Evolutionary conservation across 2,888 invertebrate species (phyloP).

Genomic region (Tipula helvola): DNA sequence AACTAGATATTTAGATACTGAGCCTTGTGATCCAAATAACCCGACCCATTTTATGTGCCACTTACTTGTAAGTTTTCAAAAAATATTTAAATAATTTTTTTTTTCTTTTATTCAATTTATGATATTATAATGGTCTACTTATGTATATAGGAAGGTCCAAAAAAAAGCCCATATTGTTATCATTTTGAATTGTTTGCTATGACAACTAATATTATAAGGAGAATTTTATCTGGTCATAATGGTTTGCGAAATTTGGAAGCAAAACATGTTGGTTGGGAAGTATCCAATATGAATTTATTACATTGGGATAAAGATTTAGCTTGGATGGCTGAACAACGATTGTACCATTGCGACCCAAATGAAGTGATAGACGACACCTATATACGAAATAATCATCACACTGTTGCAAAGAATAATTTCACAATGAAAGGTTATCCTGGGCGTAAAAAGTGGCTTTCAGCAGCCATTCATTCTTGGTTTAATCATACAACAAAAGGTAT

Average conservation of each 20-base stretch:
- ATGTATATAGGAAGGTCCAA: not conserved
- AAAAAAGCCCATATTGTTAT: not conserved
- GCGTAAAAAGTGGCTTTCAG: constrained; percentile 17
- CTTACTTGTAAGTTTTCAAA: too few species aligned
- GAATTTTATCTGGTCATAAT: constrained; percentile 17
- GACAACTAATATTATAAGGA: not conserved
- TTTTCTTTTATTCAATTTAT: too few species aligned
- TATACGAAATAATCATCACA: not conserved
- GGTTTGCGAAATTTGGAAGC: constrained; percentile 22
- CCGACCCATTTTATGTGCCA: too few species aligned
- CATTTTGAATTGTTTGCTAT: not conserved
- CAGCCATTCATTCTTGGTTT: constrained; percentile 20
- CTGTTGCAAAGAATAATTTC: constrained; percentile 18
- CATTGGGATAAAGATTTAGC: constrained; percentile 20
- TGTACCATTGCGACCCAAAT: constrained; percentile 15
- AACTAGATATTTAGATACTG: too few species aligned
- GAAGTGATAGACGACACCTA: not conserved
- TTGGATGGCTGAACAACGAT: constrained; percentile 16
- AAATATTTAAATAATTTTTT: too few species aligned
- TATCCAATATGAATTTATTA: constrained; percentile 22
- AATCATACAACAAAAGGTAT: constrained; percentile 10
- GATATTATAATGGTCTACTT: too few species aligned
- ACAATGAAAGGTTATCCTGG: constrained; percentile 13
- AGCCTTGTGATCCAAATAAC: too few species aligned
- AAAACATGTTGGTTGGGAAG: constrained; percentile 13